Base-by-base conservation (phyloP, 1,140 invertebrate genomes). In the Diabrotica undecimpunctata region DNA sequence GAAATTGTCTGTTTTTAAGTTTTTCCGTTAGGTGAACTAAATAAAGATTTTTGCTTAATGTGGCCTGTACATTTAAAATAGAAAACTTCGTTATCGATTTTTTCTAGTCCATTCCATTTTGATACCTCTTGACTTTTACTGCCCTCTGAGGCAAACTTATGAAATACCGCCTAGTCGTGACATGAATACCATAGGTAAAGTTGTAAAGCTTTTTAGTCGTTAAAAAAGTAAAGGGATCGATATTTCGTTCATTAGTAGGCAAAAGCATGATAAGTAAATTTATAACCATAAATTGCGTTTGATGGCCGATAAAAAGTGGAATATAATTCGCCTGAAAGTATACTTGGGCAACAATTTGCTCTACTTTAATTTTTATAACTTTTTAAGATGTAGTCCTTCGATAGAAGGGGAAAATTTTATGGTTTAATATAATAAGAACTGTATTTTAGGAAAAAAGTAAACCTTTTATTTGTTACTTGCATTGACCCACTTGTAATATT, bases 191-290 rank as follows among this genome's bases (percentile, higher is more conserved):
- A 46, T 46, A 46, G 8, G 41, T 46, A 10, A 46, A 25, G 8
- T 46, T n/a, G 41, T 46, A 46, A 46, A 46, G 41, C 41, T 46
- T 46, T n/a, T 46, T n/a, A 46, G 41, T 46, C n/a, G 8, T 46
- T 46, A 46, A 46, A n/a, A 46, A 46, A 46, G n/a, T 10, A 46
- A 46, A 46, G 6, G 10, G 14, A 38, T 57, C 55, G 55, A 57
- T 41, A 14, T 57, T 36, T 57, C 12, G 11, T 7, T 37, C 37
- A 38, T 57, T 38, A 57, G 55, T 37, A 41, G 55, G 55, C 36
- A 57, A 57, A 57, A n/a, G 25, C 25, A n/a, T 57, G 55, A 57
- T 57, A 57, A 57, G 55, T 37, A 38, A 39, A 57, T 57, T 57
- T 38, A 37, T 38, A 57, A 57, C 55, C 55, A 38, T 37, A 57